phyloP scores from a whole-genome alignment of 92 coral and sea anemone genomes.

The Porites divaricata region DNA sequence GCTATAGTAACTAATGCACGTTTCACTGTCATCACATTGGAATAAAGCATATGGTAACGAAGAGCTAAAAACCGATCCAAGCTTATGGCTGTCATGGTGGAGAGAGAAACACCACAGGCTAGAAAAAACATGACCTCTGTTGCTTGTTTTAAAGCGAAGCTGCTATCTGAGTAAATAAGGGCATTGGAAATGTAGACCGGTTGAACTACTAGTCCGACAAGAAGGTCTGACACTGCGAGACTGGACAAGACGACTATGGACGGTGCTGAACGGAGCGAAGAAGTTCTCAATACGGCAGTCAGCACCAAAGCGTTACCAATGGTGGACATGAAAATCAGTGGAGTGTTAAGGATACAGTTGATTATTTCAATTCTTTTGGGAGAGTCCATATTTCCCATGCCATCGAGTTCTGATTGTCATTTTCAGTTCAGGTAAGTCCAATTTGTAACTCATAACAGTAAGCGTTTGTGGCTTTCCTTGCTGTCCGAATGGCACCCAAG shows the following conservation, averaged over 20 bases:
- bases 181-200: not conserved
- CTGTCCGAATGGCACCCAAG: too few relatives aligned
- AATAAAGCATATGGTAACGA: conserved; percentile 23
- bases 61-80: conserved; percentile 25
- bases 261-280: not conserved
- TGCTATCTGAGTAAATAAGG: not conserved
- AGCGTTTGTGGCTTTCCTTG: too few relatives aligned
- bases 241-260: not conserved
- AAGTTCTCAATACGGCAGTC: not conserved
- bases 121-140: not conserved
- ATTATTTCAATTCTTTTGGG: not conserved
- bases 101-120: not conserved
- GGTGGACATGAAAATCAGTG: not conserved
- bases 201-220: not conserved
- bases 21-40: not conserved
- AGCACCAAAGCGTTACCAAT: not conserved
- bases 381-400: not conserved
- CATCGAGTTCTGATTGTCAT: not conserved
- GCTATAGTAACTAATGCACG: not conserved
- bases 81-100: not conserved
- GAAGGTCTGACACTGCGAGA: not conserved
- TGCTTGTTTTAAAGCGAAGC: not conserved
- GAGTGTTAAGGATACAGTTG: not conserved
- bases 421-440: not conserved
- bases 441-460: too few relatives aligned